Base-by-base conservation (phyloP, 2,888 invertebrate species). In the Latrodectus elegans region DNA sequence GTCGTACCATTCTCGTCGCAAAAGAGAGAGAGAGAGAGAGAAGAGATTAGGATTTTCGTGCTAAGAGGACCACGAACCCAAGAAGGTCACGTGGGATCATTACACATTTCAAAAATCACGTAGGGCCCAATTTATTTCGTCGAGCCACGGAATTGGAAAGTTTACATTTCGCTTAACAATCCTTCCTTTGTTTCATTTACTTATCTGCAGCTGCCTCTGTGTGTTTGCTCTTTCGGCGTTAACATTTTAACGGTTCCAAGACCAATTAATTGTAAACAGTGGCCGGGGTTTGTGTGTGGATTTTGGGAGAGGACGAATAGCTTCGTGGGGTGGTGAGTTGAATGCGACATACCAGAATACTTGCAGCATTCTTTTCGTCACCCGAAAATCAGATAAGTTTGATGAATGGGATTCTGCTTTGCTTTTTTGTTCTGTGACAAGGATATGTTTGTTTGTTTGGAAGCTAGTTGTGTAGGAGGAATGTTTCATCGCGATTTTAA, bases 221-320 rank as follows among this genome's bases (percentile, higher is more conserved):
- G 15, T 53, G 55, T 11, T 74, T 74, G 55, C 26, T 55, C 74
- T 55, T 17, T 55, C 26, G 55, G 15, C 11, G 15, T n/a, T 17
- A 26, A 22, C 80, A 51, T 71, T 72, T 72, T 80, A 64, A 60
- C 74, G 52, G 17, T 38, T 60, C 22, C 51, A 72, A 51, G 74
- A 77, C 78, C 84, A 84, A 84, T 84, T 84, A 84, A 78, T 77
- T 67, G 77, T 73, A 77, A 84, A 78, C 77, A 78, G 71, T 67
- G 84, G 53, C 38, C 53, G 65, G 26, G 76, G 76, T 38, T 83
- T 83, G 81, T 82, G 52, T 8, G 38, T 38, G 38, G 38, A 38
- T 38, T 38, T 6, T 38, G 22, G 67, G 67, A 68, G 22, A 17
- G 22, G 67, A n/a, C 60, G 15, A 60, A 38, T 38, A 4, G 38